phyloP scores from a whole-genome alignment of 2,888 invertebrate genomes.

The Drosophila lutescens region DNA sequence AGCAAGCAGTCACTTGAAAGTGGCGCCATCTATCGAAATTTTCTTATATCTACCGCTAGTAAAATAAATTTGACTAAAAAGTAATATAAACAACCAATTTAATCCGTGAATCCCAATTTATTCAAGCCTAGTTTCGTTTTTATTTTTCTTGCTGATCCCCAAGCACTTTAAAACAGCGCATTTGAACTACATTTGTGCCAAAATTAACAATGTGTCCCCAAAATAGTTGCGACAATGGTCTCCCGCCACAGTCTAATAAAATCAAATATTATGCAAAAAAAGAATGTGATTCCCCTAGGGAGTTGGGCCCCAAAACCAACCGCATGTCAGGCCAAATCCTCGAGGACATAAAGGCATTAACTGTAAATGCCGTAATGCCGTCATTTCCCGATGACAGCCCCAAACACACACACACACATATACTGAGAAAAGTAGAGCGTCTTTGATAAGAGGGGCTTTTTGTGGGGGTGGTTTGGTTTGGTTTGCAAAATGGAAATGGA shows the following conservation, averaged over 20 bases:
- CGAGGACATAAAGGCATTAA: slow-evolving; percentile 76
- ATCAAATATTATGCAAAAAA: slow-evolving; percentile 71
- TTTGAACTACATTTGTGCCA: slow-evolving; percentile 35
- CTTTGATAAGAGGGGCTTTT: slow-evolving; percentile 17
- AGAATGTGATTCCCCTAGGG: slow-evolving; percentile 52
- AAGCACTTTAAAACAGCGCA: slow-evolving; percentile 1
- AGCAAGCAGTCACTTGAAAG: too few species aligned
- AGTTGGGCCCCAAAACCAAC: slow-evolving; percentile 2
- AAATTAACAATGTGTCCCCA: slow-evolving; percentile 27
- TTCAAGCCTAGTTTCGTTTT: neutral
- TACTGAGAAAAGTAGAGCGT: slow-evolving; percentile 35
- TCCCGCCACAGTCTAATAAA: slow-evolving; percentile 56
- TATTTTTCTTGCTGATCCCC: neutral
- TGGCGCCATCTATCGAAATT: too few species aligned
- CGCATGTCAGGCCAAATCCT: slow-evolving; percentile 61
- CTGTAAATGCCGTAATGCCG: slow-evolving; percentile 77
- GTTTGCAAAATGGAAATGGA: slow-evolving; percentile 23
- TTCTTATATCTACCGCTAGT: too few species aligned
- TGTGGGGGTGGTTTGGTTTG: slow-evolving; percentile 9
- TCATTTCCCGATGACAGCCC: slow-evolving; percentile 75
- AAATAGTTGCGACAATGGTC: slow-evolving; percentile 27
- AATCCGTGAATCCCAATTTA: neutral
- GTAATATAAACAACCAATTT: neutral
- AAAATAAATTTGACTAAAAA: neutral
- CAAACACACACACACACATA: slow-evolving; percentile 40